Evolutionary conservation across 92 coral and sea anemone genomes (phyloP).

Genomic region (Hydrozoanthus gracilis): DNA sequence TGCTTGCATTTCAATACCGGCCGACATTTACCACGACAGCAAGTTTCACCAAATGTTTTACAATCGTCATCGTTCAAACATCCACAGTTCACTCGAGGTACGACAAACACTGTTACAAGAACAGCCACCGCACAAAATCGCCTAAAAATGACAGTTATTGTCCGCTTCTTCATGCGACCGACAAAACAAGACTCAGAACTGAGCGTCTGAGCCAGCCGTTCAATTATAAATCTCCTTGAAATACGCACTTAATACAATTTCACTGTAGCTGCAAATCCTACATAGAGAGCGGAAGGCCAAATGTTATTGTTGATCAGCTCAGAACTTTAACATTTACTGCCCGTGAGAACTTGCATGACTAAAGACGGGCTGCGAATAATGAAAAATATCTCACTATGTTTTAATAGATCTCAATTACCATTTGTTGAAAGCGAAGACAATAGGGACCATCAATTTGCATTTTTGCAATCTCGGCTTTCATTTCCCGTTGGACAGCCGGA

Average conservation of each 20-base stretch:
- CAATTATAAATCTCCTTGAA: slow-evolving; percentile 27
- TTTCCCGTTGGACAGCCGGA: slow-evolving; percentile 43
- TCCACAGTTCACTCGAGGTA: background rate
- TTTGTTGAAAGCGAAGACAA: slow-evolving; percentile 48
- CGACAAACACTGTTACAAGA: background rate
- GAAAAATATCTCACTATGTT: slow-evolving; percentile 43
- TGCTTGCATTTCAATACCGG: slow-evolving; percentile 1
- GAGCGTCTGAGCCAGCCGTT: slow-evolving; percentile 23
- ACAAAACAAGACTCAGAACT: background rate
- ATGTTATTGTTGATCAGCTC: background rate
- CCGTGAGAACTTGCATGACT: slow-evolving; percentile 33
- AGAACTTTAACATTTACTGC: background rate
- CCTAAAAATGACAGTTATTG: slow-evolving; percentile 30
- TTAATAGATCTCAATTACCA: slow-evolving; percentile 52
- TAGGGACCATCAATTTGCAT: slow-evolving; percentile 37
- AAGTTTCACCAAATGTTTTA: slow-evolving; percentile 6
- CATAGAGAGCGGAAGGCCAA: background rate
- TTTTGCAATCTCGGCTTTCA: slow-evolving; percentile 43
- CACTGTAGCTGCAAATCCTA: background rate
- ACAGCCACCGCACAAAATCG: slow-evolving; percentile 24
- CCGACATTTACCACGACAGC: slow-evolving; percentile 14
- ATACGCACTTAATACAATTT: background rate
- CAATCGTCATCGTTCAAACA: slow-evolving; percentile 16
- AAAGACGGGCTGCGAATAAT: slow-evolving; percentile 14
- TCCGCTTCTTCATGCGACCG: slow-evolving; percentile 14